These are phyloP conservation scores for Epizoanthus stellaris DNA, from an alignment of 92 coral and sea anemone species.

Conservation along the genomic window DNA sequence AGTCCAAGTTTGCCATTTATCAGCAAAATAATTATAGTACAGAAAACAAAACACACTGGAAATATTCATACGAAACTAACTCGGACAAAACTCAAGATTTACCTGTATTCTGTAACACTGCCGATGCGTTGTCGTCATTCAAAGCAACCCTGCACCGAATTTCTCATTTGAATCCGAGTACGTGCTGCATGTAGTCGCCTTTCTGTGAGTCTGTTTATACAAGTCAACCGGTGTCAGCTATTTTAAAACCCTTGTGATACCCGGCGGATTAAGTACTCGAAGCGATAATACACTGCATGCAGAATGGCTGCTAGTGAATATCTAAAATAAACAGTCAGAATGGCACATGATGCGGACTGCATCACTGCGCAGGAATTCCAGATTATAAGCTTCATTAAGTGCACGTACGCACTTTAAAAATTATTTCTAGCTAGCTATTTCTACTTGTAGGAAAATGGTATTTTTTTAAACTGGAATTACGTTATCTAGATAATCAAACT, in stretches of 20 bases:
- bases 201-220: neutral
- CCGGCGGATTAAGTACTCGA: neutral
- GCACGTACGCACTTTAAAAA: constrained; percentile 8
- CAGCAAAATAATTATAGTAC: no score
- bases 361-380: constrained; percentile 33
- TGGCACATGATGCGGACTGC: neutral
- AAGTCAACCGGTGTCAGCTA: constrained; percentile 20
- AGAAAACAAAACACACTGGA: no score
- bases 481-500: no score
- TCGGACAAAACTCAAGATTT: neutral
- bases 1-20: no score
- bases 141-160: no score
- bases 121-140: neutral
- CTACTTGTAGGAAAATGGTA: no score
- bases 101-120: neutral
- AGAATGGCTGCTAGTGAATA: constrained; percentile 7
- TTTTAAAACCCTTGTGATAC: constrained; percentile 6
- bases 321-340: constrained; percentile 14
- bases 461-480: no score
- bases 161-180: neutral
- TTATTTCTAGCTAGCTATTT: no score
- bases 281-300: neutral
- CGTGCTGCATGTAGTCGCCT: constrained; percentile 3
- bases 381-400: neutral
- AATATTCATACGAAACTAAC: no score